Conservation (phyloP, 1,140 invertebrate species). For the Eumeta japonica region DNA sequence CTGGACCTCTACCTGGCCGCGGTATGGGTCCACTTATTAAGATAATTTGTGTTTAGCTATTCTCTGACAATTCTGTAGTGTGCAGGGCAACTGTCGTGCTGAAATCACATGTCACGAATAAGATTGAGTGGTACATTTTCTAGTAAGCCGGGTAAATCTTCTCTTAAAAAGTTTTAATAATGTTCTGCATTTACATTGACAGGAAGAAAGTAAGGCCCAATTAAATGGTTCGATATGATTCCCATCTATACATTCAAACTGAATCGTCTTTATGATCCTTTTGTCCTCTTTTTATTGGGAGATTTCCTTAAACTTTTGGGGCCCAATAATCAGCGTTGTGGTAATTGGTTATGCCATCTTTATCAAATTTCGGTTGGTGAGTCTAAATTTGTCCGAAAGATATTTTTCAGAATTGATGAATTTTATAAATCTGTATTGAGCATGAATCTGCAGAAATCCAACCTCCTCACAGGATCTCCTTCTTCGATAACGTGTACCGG, state of each 20-base stretch:
- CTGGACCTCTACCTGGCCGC: constrained; percentile 39
- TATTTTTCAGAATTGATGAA: constrained; percentile 16
- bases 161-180: constrained; percentile 23
- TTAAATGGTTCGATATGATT: constrained; percentile 26
- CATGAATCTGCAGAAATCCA: constrained; percentile 16
- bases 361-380: constrained; percentile 29
- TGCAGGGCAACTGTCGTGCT: constrained; percentile 19
- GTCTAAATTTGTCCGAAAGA: constrained; percentile 35
- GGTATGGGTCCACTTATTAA: constrained; percentile 23
- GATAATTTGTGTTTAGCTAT: constrained; percentile 8
- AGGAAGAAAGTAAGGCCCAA: constrained; percentile 31
- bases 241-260: constrained; percentile 33
- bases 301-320: constrained; percentile 22
- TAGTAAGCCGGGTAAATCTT: constrained; percentile 22
- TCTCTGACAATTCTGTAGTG: constrained; percentile 11
- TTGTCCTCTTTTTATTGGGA: constrained; percentile 20
- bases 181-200: constrained; percentile 19
- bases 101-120: constrained; percentile 21
- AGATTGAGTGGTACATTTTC: constrained; percentile 17
- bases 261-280: constrained; percentile 25
- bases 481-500: too few species aligned
- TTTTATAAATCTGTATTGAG: too few species aligned
- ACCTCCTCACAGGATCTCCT: too few species aligned
- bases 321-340: constrained; percentile 40
- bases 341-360: constrained; percentile 28